Evolutionary conservation across 1,140 invertebrate genomes (phyloP), one percentile per base, ranked within the genome.

Genomic region (Ceratitis capitata): DNA sequence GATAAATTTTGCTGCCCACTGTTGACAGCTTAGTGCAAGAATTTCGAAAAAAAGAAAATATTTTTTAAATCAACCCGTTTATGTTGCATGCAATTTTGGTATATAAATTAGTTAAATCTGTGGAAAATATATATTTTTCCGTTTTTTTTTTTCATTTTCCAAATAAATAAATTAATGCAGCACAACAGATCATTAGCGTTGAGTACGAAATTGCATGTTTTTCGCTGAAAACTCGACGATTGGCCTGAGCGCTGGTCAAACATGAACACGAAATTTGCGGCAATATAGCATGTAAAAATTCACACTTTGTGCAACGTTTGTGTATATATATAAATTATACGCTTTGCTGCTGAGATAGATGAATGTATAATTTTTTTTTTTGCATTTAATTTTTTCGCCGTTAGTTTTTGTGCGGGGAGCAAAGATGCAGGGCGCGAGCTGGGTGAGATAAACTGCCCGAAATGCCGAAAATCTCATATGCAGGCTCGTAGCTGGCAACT

Each of bases 401-500:
- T n/a, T n/a, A n/a, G n/a, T n/a, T n/a, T n/a, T 26, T 47, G 19
- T 42, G 9, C 23, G 19, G 42, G 35, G n/a, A 23, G 23, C 64
- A 10, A 45, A 23, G 19, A 23, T 45, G 16, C 51, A 56, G 10
- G 0, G 5, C 6, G 12, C 26, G 10, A n/a, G n/a, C n/a, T 78
- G 69, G 12, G 69, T 7, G 64, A 39, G 39, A 23, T 32, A 42
- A 45, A 74, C 39, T 42, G n/a, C 39, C 23, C 45, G 9, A 78
- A 78, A 45, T 78, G 42, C 69, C 69, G 69, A 45, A 78, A 78
- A 78, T 78, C 69, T 45, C 69, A 78, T 39, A 78, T 78, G 69
- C 51, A 69, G 19, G 51, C 14, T 32, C 69, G 10, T 26, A 42
- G 10, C 56, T 0, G n/a, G n/a, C n/a, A 3, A 61, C 56, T 53